phyloP scores from a whole-genome alignment of 2,113 vertebrate species.

The Ageneiosus marmoratus region DNA sequence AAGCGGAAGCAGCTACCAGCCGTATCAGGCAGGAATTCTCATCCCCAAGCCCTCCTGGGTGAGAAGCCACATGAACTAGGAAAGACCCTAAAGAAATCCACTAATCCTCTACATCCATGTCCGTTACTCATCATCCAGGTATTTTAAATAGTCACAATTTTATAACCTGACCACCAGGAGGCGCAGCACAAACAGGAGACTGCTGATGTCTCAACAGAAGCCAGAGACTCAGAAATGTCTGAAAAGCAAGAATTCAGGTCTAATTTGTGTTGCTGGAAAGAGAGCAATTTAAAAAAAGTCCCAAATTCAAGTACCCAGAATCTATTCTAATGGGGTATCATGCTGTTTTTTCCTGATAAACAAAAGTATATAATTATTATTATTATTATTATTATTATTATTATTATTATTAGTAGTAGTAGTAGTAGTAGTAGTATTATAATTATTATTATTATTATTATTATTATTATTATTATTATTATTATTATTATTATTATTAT shows the following conservation, averaged over 20 bases:
- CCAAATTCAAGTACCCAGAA: background rate
- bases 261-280: slow-evolving; percentile 1
- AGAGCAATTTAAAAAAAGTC: background rate
- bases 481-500: too few relatives aligned
- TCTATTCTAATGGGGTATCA: slow-evolving; percentile 6
- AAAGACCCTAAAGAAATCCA: slow-evolving; percentile 33
- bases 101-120: slow-evolving; percentile 35
- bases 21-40: slow-evolving; percentile 62
- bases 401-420: too few relatives aligned
- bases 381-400: too few relatives aligned
- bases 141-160: background rate
- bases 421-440: too few relatives aligned
- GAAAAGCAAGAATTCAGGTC: background rate
- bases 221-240: background rate
- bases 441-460: too few relatives aligned
- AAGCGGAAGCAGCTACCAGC: slow-evolving; percentile 61
- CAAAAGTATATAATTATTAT: background rate
- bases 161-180: slow-evolving; percentile 45
- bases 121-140: slow-evolving; percentile 14
- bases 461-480: too few relatives aligned
- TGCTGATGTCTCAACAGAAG: background rate
- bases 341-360: slow-evolving; percentile 9
- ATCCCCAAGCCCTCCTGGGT: slow-evolving; percentile 44
- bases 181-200: slow-evolving; percentile 46
- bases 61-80: slow-evolving; percentile 33